Evolutionary conservation across 2,113 vertebrate genomes (phyloP).

Genomic region (Cettia cetti): DNA sequence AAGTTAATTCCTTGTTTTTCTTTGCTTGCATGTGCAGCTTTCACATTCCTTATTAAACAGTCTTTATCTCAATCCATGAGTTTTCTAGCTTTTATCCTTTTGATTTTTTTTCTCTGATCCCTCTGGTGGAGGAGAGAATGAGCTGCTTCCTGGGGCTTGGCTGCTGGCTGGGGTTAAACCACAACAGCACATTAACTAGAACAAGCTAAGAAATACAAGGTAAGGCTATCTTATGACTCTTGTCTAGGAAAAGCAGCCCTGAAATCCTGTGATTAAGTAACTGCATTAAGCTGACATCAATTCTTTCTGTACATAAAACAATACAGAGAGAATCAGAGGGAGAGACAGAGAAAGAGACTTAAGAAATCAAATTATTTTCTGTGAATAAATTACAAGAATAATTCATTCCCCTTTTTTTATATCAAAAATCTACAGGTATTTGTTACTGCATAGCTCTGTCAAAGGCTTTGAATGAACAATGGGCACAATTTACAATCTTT

Average conservation of each 20-base stretch:
- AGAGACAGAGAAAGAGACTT: too few relatives aligned
- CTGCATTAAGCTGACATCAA: background rate
- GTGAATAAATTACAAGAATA: background rate
- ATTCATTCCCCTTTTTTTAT: background rate
- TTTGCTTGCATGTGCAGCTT: background rate
- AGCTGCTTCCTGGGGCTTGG: background rate
- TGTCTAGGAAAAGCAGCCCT: background rate
- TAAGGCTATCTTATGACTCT: background rate
- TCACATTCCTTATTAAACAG: background rate
- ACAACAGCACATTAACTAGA: background rate
- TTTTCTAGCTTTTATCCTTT: background rate
- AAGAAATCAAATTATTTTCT: background rate
- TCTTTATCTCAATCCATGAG: background rate
- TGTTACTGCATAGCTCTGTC: background rate
- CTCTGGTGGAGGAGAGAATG: rapidly evolving
- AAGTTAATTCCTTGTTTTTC: background rate
- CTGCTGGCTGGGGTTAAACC: background rate
- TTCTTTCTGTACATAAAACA: background rate
- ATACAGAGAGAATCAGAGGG: background rate
- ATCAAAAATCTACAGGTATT: background rate
- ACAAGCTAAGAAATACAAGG: background rate
- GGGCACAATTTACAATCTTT: background rate
- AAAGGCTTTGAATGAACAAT: background rate
- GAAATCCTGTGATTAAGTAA: background rate
- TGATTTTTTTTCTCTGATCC: background rate